Base-by-base conservation (phyloP, 2,113 vertebrate species). In the Kryptolebias marmoratus region DNA sequence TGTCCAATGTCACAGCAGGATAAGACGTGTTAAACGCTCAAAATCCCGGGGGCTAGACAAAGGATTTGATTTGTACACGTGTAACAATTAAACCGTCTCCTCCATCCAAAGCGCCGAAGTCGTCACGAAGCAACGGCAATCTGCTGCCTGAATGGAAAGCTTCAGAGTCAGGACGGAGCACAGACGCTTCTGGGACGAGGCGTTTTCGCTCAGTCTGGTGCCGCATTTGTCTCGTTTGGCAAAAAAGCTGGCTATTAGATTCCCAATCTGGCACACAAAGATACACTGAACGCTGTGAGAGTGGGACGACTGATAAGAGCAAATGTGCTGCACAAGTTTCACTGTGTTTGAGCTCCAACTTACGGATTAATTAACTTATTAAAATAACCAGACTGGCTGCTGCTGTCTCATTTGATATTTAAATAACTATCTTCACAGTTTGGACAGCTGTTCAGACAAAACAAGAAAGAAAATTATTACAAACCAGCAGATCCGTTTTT, bases 141-240 rank as follows among this genome's bases (percentile, higher is more conserved):
- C 87, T 90, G 87, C 83, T 69, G 83, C 27, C 75, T 66, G 80
- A 87, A 88, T 85, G 78, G 85, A 87, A 83, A 70, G 77, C 83
- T 83, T 83, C 42, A 5, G 68, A 74, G 81, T 80, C 68, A 31
- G 16, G 75, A 77, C 68, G 18, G 56, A 74, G 74, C 75, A 44
- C 76, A 72, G 73, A 56, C 66, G 55, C 70, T 72, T 53, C 70
- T 15, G 74, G 77, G 75, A 80, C 22, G 32, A 71, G 60, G 81
- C 64, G 22, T 61, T 64, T 71, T 22, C 64, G 70, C 69, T 74
- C 87, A 80, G 82, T 80, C 83, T 89, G 81, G 71, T 79, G 75
- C 68, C 59, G 73, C 79, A 71, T 82, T 89, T 82, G 79, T 82
- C 74, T 76, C 64, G 60, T 80, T 88, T 86, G 83, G 88, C 81